Evolutionary conservation across 1,140 invertebrate genomes (phyloP), one percentile per base, ranked within the genome.

Genomic region (Drosophila nigrodunni): DNA sequence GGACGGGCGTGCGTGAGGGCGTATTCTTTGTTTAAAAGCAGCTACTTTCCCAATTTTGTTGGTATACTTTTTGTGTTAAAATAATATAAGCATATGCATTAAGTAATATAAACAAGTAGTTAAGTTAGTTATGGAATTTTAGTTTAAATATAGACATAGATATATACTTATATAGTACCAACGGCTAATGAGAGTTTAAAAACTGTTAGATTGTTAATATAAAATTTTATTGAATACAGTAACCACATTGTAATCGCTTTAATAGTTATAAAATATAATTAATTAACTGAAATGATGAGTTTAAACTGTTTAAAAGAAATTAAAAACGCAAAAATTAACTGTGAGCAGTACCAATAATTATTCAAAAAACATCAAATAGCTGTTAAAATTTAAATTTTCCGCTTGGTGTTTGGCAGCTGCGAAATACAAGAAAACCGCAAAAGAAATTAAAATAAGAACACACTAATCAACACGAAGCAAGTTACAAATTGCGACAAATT

Each of bases 401-500:
- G 9, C 13, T 15, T 34, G 25, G 10, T 41, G 4, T 11, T 41
- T 41, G 39, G 11, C 11, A 41, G 39, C 25, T n/a, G 8, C n/a
- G 25, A 7, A 52, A 34, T 52, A 41, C 11, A 13, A 10, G 30
- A 2, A 13, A 50, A 13, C 41, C n/a, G 35, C 41, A 70, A 39
- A 11, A n/a, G 47, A 37, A 54, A 37, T 25, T 7, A 41, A 18
- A 37, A 43, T 21, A 50, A 59, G 18, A 44, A 47, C 37, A 37
- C 39, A 21, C 37, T 11, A 30, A 75, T 21, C 52, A 75, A 67
- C 65, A 77, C 68, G 46, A 67, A 50, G 52, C 57, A 62, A 74
- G 55, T 76, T 67, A 30, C 41, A 80, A 83, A 85, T 80, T 78
- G 73, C 66, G 70, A 74, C 70, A 85, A 80, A 88, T 88, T 89